Conservation (phyloP, 2,888 invertebrate species). For the Ypsolopha scabrella region DNA sequence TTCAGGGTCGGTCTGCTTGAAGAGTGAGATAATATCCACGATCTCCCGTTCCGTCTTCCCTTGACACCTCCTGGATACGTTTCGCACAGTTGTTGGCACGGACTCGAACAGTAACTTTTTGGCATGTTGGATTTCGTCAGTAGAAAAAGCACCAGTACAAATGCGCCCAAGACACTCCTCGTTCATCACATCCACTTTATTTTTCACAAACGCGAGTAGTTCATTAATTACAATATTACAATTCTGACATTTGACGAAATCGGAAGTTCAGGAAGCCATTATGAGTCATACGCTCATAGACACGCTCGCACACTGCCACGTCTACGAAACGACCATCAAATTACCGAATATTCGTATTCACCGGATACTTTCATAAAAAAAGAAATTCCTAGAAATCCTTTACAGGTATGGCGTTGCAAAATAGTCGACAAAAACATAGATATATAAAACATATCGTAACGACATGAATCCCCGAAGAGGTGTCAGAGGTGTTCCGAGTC, state of each 20-base stretch:
- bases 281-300: no score
- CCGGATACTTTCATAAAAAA: no score
- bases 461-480: no score
- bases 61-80: neutral
- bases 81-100: neutral
- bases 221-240: constrained; percentile 7
- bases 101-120: constrained; percentile 6
- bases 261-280: no score
- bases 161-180: constrained; percentile 4
- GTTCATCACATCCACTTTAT: constrained; percentile 8
- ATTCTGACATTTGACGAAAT: constrained; percentile 2
- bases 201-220: constrained; percentile 6
- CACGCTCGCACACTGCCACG: no score
- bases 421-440: no score
- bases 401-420: no score
- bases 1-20: constrained; percentile 1
- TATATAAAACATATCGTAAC: no score
- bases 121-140: constrained; percentile 5
- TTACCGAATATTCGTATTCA: no score
- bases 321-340: no score
- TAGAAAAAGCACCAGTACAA: constrained; percentile 5
- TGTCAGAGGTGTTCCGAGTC: no score
- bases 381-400: no score
- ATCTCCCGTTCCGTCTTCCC: neutral
- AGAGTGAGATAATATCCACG: neutral